Evolutionary conservation across 1,140 invertebrate species (phyloP).

Genomic region (Cardiocondyla obscurior): DNA sequence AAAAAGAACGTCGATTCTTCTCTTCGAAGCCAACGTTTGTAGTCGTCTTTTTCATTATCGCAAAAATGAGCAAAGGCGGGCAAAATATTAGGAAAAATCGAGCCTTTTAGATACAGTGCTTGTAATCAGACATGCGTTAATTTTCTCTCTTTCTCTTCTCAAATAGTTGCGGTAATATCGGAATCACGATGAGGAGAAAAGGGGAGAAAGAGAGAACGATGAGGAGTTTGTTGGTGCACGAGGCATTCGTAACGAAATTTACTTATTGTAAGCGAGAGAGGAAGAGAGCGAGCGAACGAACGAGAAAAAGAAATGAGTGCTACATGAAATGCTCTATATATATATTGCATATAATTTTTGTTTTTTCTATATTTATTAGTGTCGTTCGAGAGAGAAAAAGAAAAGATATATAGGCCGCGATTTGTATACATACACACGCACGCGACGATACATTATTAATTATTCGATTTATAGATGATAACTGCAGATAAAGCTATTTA

Average conservation of each 20-base stretch:
- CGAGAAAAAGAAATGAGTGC: conserved; percentile 64
- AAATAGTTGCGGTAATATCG: background rate
- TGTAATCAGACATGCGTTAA: background rate
- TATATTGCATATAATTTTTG: conserved; percentile 63
- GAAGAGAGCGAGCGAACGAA: background rate
- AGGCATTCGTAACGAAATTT: conserved; percentile 73
- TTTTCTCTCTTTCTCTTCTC: conserved; percentile 19
- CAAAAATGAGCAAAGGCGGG: background rate
- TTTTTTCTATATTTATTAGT: conserved; percentile 62
- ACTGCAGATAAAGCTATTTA: conserved; percentile 68
- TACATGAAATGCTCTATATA: conserved; percentile 67
- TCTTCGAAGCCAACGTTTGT: background rate
- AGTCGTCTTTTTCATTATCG: background rate
- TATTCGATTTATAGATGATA: conserved; percentile 67
- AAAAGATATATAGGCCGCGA: conserved; percentile 42
- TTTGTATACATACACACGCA: conserved; percentile 53
- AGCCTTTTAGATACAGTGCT: conserved; percentile 19
- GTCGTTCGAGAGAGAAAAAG: conserved; percentile 37
- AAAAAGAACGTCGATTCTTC: background rate
- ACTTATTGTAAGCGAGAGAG: conserved; percentile 71
- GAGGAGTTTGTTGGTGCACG: conserved; percentile 65
- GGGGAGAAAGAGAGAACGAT: background rate
- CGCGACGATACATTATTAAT: conserved; percentile 60
- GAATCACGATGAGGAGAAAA: background rate
- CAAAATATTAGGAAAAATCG: background rate